These are phyloP conservation scores for Mercenaria mercenaria DNA, from an alignment of 1,140 invertebrate genomes.

Conservation along the genomic window DNA sequence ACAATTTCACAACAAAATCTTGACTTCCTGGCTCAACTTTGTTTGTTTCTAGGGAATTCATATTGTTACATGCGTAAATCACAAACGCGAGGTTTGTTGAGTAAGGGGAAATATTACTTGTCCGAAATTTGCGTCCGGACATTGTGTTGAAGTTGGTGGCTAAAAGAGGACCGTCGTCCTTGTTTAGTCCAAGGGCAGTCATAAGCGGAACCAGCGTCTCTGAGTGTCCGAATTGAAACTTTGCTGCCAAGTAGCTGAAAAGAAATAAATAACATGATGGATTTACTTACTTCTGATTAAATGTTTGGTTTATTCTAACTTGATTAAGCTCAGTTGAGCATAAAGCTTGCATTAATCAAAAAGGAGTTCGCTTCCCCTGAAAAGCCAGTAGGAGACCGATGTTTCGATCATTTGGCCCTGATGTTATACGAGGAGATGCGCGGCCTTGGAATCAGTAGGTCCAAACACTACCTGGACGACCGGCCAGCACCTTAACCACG, in stretches of 20 bases:
- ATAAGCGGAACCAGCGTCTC: slow-evolving; percentile 93
- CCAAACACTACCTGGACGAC: no score
- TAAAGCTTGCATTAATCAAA: no score
- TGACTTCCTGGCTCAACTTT: neutral
- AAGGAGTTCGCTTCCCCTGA: no score
- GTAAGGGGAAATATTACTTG: slow-evolving; percentile 92
- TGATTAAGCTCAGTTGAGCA: no score
- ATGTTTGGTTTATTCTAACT: no score
- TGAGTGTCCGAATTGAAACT: slow-evolving; percentile 94
- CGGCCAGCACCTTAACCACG: no score
- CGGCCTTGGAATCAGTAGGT: no score
- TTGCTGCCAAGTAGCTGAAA: slow-evolving; percentile 38
- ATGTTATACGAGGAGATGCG: no score
- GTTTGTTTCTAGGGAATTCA: neutral
- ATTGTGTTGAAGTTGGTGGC: slow-evolving; percentile 88
- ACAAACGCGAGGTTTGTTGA: slow-evolving; percentile 94
- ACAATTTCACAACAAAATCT: slow-evolving; percentile 28
- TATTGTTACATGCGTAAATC: slow-evolving; percentile 86
- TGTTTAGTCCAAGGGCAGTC: slow-evolving; percentile 91
- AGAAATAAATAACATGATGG: neutral
- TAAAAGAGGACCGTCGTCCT: slow-evolving; percentile 89
- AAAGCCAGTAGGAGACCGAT: no score
- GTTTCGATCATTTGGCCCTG: no score
- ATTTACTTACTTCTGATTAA: no score
- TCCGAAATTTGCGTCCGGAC: slow-evolving; percentile 90